Base-by-base conservation (phyloP, 2,797 vertebrate species). In the Argyrosomus regius region DNA sequence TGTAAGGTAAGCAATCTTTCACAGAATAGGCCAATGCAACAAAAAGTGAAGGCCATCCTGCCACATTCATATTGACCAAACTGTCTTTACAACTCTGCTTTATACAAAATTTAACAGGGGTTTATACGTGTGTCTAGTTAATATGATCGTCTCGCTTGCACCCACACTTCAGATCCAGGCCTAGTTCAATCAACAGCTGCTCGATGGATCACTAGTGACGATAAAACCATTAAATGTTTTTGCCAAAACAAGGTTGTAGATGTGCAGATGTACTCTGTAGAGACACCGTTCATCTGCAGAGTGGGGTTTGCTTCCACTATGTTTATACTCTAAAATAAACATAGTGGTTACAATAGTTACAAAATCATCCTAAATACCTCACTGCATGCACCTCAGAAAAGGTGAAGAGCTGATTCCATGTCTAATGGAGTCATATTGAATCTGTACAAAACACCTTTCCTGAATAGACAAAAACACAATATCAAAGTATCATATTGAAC, bases 221-320 rank as follows among this genome's bases (percentile, higher is more conserved):
- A 75, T 48, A 49, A 81, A 60, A 49, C 52, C 46, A n/a, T 66
- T 39, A 39, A 62, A 39, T 80, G 63, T 63, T 72, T 80, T 75
- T 20, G 43, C 60, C 13, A 26, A 53, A 35, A 68, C 16, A 3
- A 60, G 45, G 46, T 17, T 13, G 17, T 53, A 72, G 26, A 77
- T 52, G 74, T 56, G 45, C 64, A 64, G 18, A 67, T 71, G 43
- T 20, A 16, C 46, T 65, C 41, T 75, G 65, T 58, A 17, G 56
- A 48, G 76, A 24, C 35, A 10, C 49, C 14, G 4, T 71, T 81
- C 62, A 65, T 72, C 49, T 35, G 56, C 52, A 59, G 26, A 68
- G 53, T 35, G 35, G 0, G 13, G 14, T 48, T 18, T 14, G 45
- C 22, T 57, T 62, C 22, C 28, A 26, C 45, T 7, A 1, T 17